Evolutionary conservation across 2,113 vertebrate species (phyloP).

Genomic region (Sebastes schlegelii): DNA sequence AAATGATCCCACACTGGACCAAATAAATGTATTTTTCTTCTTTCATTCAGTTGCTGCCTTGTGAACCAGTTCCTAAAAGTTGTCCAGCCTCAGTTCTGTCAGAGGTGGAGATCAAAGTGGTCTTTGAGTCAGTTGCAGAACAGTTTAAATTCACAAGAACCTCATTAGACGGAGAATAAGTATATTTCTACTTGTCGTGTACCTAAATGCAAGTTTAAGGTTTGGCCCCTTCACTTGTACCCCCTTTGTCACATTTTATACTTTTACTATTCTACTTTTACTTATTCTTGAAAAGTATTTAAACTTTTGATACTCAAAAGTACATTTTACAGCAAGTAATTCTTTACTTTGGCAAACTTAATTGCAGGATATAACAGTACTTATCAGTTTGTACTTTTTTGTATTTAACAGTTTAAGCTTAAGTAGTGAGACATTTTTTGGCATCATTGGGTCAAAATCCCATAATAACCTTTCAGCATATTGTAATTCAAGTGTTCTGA

Average conservation of each 20-base stretch:
- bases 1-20: no score
- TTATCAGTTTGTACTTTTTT: not conserved
- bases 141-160: not conserved
- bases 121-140: not conserved
- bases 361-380: not conserved
- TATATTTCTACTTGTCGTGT: not conserved
- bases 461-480: no score
- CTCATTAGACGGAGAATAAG: not conserved
- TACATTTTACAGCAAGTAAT: no score
- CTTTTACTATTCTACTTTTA: not conserved
- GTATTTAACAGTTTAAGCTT: no score
- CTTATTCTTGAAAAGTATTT: not conserved
- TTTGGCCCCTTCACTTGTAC: not conserved
- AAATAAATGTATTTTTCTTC: not conserved
- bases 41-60: no score
- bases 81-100: not conserved
- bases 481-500: no score
- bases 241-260: not conserved
- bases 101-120: no score
- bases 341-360: not conserved
- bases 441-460: no score
- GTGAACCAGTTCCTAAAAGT: not conserved
- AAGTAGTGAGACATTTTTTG: no score
- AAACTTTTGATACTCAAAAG: not conserved
- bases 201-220: no score